A percentile compares a stretch with the other conserved stretches of the same genome.
These are phyloP conservation scores for Phoenicopterus ruber DNA, from an alignment of 2,113 vertebrate genomes.

Conservation along the genomic window DNA sequence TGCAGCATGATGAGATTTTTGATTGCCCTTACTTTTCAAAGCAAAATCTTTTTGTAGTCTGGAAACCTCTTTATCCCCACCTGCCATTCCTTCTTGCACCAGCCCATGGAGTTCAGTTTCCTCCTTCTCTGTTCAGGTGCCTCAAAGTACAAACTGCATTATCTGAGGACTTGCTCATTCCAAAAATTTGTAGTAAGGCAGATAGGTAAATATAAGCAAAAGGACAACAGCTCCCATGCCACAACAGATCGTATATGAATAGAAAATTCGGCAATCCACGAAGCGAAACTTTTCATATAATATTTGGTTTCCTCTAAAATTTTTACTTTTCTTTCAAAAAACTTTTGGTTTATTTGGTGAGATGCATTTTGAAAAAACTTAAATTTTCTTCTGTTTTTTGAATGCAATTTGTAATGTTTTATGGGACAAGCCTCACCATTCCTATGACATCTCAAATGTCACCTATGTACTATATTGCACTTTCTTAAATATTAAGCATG, in stretches of 20 bases:
- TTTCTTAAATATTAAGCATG: not conserved
- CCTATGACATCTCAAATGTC: not conserved
- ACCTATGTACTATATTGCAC: rapidly evolving
- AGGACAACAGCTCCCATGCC: rapidly evolving
- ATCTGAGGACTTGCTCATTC: not conserved
- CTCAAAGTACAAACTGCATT: not conserved
- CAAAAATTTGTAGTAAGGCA: not conserved
- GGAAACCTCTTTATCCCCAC: not conserved
- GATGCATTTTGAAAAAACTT: not conserved
- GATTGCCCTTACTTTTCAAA: not conserved
- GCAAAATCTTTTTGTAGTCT: not conserved
- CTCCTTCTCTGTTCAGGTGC: not conserved
- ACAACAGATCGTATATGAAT: not conserved
- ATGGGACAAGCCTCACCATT: not conserved
- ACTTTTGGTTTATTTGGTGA: not conserved
- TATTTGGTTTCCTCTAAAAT: not conserved
- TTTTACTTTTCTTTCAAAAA: not conserved
- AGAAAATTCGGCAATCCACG: not conserved
- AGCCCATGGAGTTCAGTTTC: not conserved
- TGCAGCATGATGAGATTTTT: not conserved
- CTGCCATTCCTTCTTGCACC: not conserved
- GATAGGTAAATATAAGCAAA: not conserved
- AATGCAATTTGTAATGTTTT: not conserved
- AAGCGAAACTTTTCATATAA: not conserved
- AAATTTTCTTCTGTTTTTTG: not conserved